Conservation (phyloP, 2,797 vertebrate genomes). For the Aplochiton taeniatus region DNA sequence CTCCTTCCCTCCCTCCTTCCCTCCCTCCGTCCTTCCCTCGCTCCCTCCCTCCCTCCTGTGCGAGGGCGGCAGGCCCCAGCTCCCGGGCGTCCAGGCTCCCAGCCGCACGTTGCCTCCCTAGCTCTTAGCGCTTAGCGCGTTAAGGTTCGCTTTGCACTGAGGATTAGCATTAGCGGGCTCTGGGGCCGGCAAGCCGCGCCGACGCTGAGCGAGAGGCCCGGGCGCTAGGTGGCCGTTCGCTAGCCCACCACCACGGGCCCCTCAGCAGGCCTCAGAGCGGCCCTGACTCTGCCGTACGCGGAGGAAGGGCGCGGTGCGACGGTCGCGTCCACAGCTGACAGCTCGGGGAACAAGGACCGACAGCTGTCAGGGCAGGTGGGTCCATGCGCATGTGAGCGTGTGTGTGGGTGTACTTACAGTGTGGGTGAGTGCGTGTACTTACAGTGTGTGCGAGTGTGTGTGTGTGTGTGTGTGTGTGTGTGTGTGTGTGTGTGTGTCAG, state of each 20-base stretch:
- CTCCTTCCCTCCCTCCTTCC: conserved; percentile 46
- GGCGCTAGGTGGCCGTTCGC: conserved; percentile 22
- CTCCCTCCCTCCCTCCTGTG: conserved; percentile 47
- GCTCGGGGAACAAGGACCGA: conserved; percentile 28
- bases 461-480: background rate
- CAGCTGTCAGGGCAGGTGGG: conserved; percentile 29
- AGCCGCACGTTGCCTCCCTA: conserved; percentile 50
- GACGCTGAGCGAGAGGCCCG: conserved; percentile 29
- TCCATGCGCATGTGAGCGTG: background rate
- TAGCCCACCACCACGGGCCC: conserved; percentile 31
- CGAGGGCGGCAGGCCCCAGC: conserved; percentile 47
- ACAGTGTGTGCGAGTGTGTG: background rate
- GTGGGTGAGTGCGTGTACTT: background rate
- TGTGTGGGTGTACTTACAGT: too few species aligned
- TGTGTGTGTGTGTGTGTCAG: background rate
- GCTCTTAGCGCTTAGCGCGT: conserved; percentile 51
- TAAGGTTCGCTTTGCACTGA: conserved; percentile 45
- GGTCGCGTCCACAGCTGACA: conserved; percentile 51
- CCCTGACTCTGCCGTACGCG: conserved; percentile 46
- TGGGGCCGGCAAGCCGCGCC: conserved; percentile 33
- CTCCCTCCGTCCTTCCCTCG: conserved; percentile 44
- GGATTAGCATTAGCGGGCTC: conserved; percentile 12
- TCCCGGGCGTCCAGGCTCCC: conserved; percentile 43
- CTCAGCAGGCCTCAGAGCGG: conserved; percentile 44
- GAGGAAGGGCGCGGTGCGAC: conserved; percentile 46